phyloP scores from a whole-genome alignment of 2,797 vertebrate genomes.

The Malurus splendens region DNA sequence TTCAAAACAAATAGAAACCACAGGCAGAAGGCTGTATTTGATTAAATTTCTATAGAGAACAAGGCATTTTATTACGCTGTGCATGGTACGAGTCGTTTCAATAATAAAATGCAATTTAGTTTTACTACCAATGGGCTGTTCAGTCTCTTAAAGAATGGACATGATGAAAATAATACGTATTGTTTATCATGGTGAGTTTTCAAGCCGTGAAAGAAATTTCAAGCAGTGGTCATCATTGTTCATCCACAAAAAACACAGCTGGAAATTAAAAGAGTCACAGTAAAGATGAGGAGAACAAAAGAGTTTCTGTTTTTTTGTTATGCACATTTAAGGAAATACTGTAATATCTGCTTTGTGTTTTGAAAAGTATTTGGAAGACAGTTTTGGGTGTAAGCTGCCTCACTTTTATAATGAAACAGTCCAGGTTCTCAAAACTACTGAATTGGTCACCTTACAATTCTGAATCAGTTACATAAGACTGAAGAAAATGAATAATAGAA shows the following conservation, averaged over 20 bases:
- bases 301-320: not conserved
- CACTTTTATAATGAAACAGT: not conserved
- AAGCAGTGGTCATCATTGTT: not conserved
- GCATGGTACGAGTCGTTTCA: not conserved
- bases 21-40: not conserved
- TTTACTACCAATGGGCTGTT: not conserved
- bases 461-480: not conserved
- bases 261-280: not conserved
- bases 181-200: not conserved
- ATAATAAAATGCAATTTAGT: not conserved
- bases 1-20: not conserved
- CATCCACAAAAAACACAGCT: not conserved
- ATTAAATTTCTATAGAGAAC: not conserved
- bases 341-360: not conserved
- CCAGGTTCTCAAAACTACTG: not conserved
- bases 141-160: not conserved
- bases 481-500: not conserved
- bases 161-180: not conserved
- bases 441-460: not conserved
- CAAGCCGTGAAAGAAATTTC: not conserved
- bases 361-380: not conserved
- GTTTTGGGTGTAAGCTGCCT: not conserved
- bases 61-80: not conserved
- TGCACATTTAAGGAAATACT: not conserved
- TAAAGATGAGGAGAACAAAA: not conserved